Evolutionary conservation across 2,797 vertebrate genomes (phyloP).

Genomic region (Ara ararauna): DNA sequence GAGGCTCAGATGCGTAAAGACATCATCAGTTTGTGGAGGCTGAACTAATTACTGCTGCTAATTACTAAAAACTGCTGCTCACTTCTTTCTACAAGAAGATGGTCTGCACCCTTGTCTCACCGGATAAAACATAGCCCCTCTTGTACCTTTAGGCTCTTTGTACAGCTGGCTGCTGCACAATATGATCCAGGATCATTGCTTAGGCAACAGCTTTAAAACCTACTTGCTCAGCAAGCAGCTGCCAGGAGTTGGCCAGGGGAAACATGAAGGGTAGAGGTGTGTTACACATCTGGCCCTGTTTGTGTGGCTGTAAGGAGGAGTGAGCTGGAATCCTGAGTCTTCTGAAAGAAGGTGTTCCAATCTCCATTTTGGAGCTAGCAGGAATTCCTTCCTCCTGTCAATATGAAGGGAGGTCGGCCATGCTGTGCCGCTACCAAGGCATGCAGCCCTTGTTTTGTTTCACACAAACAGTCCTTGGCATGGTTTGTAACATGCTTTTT

Average conservation of each 20-base stretch:
- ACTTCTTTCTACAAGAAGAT: not conserved
- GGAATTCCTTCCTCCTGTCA: not conserved
- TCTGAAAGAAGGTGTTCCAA: not conserved
- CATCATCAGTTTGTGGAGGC: not conserved
- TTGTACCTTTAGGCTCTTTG: not conserved
- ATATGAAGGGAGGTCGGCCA: not conserved
- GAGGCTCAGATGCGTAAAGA: not conserved
- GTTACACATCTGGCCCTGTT: not conserved
- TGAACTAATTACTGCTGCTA: not conserved
- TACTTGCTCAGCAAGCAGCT: not conserved
- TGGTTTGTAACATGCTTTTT: not conserved
- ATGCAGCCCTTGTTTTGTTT: not conserved
- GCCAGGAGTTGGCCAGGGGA: not conserved
- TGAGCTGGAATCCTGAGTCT: not conserved
- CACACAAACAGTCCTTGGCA: not conserved
- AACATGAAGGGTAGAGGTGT: not conserved
- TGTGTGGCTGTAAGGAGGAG: not conserved
- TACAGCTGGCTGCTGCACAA: not conserved
- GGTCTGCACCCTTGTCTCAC: not conserved
- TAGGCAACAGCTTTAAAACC: conserved; percentile 6
- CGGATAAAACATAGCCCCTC: not conserved
- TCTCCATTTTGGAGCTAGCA: not conserved
- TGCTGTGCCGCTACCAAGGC: not conserved
- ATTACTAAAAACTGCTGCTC: not conserved
- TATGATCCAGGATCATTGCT: not conserved